Evolutionary conservation across 1,140 invertebrate species (phyloP).

Genomic region (Leptinotarsa defecta): DNA sequence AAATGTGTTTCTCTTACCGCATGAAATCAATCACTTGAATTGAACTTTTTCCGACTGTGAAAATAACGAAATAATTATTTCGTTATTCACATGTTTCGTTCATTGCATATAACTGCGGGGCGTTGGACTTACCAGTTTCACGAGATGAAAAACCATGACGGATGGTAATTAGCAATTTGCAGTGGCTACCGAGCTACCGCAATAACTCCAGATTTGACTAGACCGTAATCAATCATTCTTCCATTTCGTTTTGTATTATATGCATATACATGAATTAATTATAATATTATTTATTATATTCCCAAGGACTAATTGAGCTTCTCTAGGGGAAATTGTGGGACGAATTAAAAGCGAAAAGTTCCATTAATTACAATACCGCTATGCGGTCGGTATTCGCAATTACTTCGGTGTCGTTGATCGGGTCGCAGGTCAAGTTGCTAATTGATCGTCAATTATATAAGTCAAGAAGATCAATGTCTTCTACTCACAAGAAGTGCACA

Average conservation of each 20-base stretch:
- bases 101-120: background rate
- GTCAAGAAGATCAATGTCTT: background rate
- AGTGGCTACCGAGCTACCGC: conserved; percentile 15
- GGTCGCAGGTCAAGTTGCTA: background rate
- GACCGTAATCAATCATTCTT: conserved; percentile 6
- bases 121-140: background rate
- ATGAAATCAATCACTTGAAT: background rate
- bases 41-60: background rate
- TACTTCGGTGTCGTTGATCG: background rate
- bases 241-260: conserved; percentile 15
- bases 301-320: conserved; percentile 1
- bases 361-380: background rate
- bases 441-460: background rate
- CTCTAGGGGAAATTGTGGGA: background rate
- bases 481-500: too few species aligned
- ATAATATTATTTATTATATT: conserved; percentile 2
- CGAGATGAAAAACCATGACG: background rate
- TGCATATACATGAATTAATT: conserved; percentile 15
- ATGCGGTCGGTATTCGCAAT: background rate
- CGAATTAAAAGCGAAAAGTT: conserved; percentile 7
- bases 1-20: background rate
- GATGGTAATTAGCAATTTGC: conserved; percentile 17
- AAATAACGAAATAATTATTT: conserved; percentile 9
- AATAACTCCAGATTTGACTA: conserved; percentile 9
- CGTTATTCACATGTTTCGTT: conserved; percentile 4